Conservation (phyloP, 2,888 invertebrate species). For the Drosophila merina region DNA sequence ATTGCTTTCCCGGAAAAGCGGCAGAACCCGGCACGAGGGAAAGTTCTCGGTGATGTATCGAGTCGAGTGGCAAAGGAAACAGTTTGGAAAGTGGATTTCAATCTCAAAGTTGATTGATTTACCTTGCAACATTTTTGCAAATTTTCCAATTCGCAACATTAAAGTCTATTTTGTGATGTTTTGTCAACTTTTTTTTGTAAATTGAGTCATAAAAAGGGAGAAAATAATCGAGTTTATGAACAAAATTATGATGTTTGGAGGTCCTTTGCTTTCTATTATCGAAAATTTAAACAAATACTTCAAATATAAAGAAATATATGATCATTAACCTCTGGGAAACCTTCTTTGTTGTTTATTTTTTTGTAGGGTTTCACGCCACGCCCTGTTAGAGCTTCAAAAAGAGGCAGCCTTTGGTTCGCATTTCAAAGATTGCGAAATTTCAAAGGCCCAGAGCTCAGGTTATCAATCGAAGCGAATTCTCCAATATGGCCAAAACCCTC, state of each 20-base stretch:
- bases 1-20: slow-evolving; percentile 43
- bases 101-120: slow-evolving; percentile 43
- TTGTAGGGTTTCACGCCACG: not conserved
- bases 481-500: slow-evolving; percentile 14
- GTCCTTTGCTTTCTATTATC: not conserved
- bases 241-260: too few species aligned
- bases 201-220: not conserved
- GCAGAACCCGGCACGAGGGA: slow-evolving; percentile 19
- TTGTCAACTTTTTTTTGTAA: not conserved
- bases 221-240: too few species aligned
- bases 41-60: slow-evolving; percentile 31
- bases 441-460: slow-evolving; percentile 27
- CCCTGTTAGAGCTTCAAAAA: too few species aligned
- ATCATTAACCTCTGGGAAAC: slow-evolving; percentile 27
- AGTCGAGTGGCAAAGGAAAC: slow-evolving; percentile 32
- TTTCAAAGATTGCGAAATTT: slow-evolving; percentile 61
- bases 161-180: slow-evolving; percentile 2
- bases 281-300: not conserved
- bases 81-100: slow-evolving; percentile 38
- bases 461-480: slow-evolving; percentile 27
- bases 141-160: slow-evolving; percentile 13
- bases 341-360: slow-evolving; percentile 28
- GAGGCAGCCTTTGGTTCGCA: slow-evolving; percentile 14
- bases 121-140: slow-evolving; percentile 15
- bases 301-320: slow-evolving; percentile 6